Conservation (phyloP, 2,888 invertebrate species). For the Ctenicera cuprea region DNA sequence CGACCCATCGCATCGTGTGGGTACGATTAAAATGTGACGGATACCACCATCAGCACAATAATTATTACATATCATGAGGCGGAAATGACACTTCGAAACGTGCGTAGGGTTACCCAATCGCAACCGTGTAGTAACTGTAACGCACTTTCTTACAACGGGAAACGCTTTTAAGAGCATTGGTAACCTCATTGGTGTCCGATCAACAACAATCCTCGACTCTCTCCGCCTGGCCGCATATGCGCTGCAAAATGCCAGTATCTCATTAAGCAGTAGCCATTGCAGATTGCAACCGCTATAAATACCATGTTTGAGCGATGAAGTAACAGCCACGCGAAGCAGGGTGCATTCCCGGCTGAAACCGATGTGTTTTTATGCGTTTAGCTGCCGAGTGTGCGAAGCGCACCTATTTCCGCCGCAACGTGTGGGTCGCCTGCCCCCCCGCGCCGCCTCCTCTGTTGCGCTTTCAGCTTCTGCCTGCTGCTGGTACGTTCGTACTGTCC, state of each 20-base stretch:
- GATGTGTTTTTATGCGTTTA: slow-evolving; percentile 51
- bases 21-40: not conserved
- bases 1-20: not conserved
- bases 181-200: slow-evolving; percentile 49
- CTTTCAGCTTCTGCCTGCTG: slow-evolving; percentile 21
- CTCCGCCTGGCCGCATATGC: slow-evolving; percentile 50
- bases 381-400: slow-evolving; percentile 54
- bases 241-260: slow-evolving; percentile 42
- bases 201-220: slow-evolving; percentile 42
- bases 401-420: slow-evolving; percentile 55
- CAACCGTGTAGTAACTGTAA: slow-evolving; percentile 2
- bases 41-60: not conserved
- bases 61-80: slow-evolving; percentile 1
- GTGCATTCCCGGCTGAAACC: slow-evolving; percentile 40
- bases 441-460: slow-evolving; percentile 16
- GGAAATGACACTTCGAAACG: slow-evolving; percentile 14
- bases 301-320: slow-evolving; percentile 43
- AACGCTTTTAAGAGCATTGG: slow-evolving; percentile 43
- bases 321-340: slow-evolving; percentile 38
- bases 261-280: slow-evolving; percentile 38
- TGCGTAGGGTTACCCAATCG: slow-evolving; percentile 24
- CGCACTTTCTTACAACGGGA: slow-evolving; percentile 48
- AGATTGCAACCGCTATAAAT: slow-evolving; percentile 42
- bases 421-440: slow-evolving; percentile 51
- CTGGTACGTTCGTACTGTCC: slow-evolving; percentile 20